Evolutionary conservation across 2,797 vertebrate species (phyloP).

Genomic region (Coccyzus lansbergi): DNA sequence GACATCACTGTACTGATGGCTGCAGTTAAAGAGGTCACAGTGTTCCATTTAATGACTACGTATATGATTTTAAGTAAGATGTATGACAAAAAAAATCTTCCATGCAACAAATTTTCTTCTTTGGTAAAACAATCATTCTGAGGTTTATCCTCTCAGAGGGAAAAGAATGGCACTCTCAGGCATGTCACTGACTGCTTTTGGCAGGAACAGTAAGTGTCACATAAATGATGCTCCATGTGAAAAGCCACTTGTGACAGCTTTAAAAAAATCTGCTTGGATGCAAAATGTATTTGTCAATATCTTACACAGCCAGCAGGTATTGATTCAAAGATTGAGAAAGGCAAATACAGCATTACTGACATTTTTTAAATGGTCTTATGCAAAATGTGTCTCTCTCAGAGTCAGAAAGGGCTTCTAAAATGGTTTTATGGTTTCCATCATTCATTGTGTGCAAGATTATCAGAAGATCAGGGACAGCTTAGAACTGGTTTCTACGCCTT

Average conservation of each 20-base stretch:
- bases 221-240: not conserved
- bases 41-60: not conserved
- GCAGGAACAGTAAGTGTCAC: not conserved
- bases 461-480: not conserved
- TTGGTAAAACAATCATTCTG: not conserved
- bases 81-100: not conserved
- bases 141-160: not conserved
- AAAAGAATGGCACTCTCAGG: not conserved
- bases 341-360: not conserved
- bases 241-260: conserved; percentile 1
- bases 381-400: not conserved
- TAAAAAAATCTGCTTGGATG: not conserved
- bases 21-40: not conserved
- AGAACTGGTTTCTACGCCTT: not conserved
- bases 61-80: not conserved
- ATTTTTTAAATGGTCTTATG: not conserved
- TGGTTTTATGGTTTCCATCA: not conserved
- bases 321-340: conserved; percentile 26
- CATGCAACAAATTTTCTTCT: not conserved
- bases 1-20: not conserved
- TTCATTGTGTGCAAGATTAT: not conserved
- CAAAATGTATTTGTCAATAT: not conserved
- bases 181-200: not conserved
- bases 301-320: not conserved
- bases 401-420: not conserved